Base-by-base conservation (phyloP, 2,888 invertebrate species). In the Synergus umbraculus region DNA sequence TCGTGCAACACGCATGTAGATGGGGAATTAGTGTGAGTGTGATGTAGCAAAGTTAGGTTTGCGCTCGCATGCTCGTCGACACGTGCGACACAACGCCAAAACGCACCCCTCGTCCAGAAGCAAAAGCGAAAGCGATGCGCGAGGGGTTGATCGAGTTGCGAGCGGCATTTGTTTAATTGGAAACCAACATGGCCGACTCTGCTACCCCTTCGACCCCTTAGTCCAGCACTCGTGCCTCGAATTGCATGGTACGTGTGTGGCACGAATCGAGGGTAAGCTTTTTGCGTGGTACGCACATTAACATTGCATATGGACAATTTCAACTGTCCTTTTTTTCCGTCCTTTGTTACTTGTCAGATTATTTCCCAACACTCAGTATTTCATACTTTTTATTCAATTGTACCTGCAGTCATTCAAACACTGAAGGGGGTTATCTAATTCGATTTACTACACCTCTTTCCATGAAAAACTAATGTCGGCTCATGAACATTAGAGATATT, bases 141-240 rank as follows among this genome's bases (percentile, higher is more conserved):
- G 84, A 87, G 88, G 85, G 88, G 87, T 87, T 85, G 87, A 85
- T 88, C 83, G 85, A 84, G 84, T 86, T 87, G 84, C 85, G 84
- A 86, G 79, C 84, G 86, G 88, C 90, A 88, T 90, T 90, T 89
- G 90, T 90, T 90, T 90, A 90, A 90, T 90, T 89, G 90, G 87
- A 87, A 88, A 88, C 88, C 86, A 87, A 86, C 81, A 86, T 87
- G 86, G 86, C 84, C 84, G 85, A 78, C 77, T 78, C n/a, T 78
- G 83, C 78, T 86, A 86, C 86, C 87, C 73, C 86, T 86, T 85
- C 78, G 79, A 37, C 76, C 77, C 79, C 80, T 76, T 80, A 29
- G 78, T 63, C 80, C 73, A 44, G 79, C 83, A 79, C 66, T 79
- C 79, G 79, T 67, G 77, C 41, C 79, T 66, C 46, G 67, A 83